Conservation (phyloP, 1,140 invertebrate species). For the Asbolus verrucosus region DNA sequence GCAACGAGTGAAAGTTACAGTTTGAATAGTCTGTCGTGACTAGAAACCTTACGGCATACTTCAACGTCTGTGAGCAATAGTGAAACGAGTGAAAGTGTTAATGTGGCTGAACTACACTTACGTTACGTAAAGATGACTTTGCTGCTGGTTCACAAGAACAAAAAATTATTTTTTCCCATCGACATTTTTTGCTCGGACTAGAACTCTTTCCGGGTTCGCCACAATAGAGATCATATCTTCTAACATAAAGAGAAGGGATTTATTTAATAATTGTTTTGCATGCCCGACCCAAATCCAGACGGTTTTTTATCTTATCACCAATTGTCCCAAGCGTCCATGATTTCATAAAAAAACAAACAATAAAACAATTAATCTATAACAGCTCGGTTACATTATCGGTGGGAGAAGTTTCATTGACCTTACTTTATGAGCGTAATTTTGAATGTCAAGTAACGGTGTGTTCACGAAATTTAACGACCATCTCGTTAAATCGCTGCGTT, state of each 20-base stretch:
- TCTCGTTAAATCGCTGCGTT: not conserved
- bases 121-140: constrained; percentile 41
- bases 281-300: not conserved
- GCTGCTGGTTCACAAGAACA: constrained; percentile 11
- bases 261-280: no score
- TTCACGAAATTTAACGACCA: not conserved
- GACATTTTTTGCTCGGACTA: no score
- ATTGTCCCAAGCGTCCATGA: not conserved
- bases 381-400: constrained; percentile 11
- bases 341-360: constrained; percentile 7
- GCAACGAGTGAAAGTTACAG: constrained; percentile 47
- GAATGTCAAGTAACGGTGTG: constrained; percentile 24
- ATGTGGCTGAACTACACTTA: constrained; percentile 33
- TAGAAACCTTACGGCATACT: constrained; percentile 47
- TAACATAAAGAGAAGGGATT: no score
- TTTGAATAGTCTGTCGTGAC: constrained; percentile 48
- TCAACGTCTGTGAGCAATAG: constrained; percentile 46
- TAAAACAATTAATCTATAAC: constrained; percentile 10
- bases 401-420: constrained; percentile 29
- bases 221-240: no score
- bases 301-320: not conserved
- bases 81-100: constrained; percentile 49
- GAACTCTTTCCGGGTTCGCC: constrained; percentile 1
- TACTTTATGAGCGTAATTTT: constrained; percentile 23
- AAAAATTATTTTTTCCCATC: constrained; percentile 4